Base-by-base conservation (phyloP, 2,113 vertebrate genomes). In the Lepisosteus osseus region DNA sequence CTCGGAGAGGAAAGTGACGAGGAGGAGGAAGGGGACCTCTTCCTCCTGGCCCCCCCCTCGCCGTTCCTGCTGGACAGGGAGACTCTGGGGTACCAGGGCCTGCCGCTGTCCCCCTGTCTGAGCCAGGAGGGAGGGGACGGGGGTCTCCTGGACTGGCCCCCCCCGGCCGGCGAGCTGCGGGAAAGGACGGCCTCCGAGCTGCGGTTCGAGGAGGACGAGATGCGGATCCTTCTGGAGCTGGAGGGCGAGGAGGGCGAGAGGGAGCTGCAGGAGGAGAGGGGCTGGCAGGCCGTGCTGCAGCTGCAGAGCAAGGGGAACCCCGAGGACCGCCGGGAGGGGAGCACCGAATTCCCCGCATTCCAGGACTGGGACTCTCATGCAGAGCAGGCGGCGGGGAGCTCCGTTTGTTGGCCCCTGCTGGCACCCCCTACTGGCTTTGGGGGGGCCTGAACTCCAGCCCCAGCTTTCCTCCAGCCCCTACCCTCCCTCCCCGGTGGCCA, bases 131-230 rank as follows among this genome's bases (percentile, higher is more conserved):
- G 78, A 79, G 92, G 86, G 83, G 94, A 89, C 66, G 93, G 61
- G 84, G 93, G 77, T 11, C 91, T 88, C 69, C 88, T 91, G 14
- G 91, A 83, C 78, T 97, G 85, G 82, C 91, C 84, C 11, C 82
- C 75, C 83, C 91, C 79, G 84, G 83, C 83, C 0, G 13, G 78
- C 0, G 83, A 86, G 8, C 92, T 97, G 61, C 85, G 94, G 83
- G 90, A 96, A 71, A 95, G 95, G 79, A 98, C 97, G 0, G 94
- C 96, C 72, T 99, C 97, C 0, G 95, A 98, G 81, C 90, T 99
- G 63, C 93, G 92, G 79, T 99, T 98, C 87, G 97, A 99, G 84
- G 97, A 98, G 81, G 96, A 99, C 62, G 97, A 99, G 80, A 92
- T 87, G 44, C 89, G 88, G 86, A 94, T 99, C 76, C 90, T 98